Evolutionary conservation across 2,113 vertebrate genomes (phyloP).

Genomic region (Sterrhoptilus dennistouni): DNA sequence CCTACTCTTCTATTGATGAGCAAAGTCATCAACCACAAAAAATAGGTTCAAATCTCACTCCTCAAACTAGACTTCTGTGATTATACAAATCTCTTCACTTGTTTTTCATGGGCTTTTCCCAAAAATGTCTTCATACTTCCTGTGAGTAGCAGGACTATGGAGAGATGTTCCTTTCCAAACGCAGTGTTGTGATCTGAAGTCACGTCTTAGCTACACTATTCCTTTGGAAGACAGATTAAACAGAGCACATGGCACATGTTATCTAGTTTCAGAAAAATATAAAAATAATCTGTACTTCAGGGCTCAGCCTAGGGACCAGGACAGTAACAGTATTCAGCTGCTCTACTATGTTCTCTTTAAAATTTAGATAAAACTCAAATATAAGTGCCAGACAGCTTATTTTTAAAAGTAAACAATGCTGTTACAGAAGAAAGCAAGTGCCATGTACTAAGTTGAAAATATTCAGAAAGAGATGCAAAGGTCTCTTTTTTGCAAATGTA

Average conservation of each 20-base stretch:
- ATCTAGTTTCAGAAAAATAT: neutral
- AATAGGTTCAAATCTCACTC: neutral
- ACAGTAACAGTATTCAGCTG: neutral
- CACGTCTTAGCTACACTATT: neutral
- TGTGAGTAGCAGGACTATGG: neutral
- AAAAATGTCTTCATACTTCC: neutral
- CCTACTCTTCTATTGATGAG: neutral
- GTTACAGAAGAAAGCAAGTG: neutral
- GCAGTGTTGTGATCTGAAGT: neutral
- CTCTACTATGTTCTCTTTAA: neutral
- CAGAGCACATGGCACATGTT: neutral
- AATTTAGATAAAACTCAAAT: neutral
- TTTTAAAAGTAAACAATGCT: neutral
- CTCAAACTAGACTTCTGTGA: neutral
- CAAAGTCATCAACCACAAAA: neutral
- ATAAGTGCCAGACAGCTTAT: neutral
- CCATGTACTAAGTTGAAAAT: neutral
- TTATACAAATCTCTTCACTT: neutral
- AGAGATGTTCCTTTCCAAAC: neutral
- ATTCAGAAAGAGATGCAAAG: neutral
- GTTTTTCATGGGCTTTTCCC: neutral
- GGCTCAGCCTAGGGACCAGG: neutral
- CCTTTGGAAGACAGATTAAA: neutral
- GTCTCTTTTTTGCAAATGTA: neutral
- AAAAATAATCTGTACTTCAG: neutral